Evolutionary conservation across 2,797 vertebrate genomes (phyloP), one percentile per base, ranked within the genome.

Genomic region (Notolabrus celidotus): DNA sequence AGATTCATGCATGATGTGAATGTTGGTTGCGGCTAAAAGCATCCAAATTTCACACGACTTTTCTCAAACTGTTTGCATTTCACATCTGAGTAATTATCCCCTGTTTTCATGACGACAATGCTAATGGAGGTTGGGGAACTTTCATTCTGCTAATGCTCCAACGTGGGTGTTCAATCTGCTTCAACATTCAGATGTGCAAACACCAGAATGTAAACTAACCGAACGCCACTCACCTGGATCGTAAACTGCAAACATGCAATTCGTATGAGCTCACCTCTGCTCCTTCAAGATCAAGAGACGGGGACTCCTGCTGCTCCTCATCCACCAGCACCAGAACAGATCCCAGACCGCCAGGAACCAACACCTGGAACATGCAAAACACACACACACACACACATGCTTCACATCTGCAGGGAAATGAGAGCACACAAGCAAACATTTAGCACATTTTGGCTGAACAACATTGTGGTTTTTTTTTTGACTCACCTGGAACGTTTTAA

Each of bases 401-500:
- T 74, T 51, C 46, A 51, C 59, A 74, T 67, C 78, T 60, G 79
- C 41, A 63, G 53, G 46, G 31, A 17, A n/a, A n/a, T n/a, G n/a
- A n/a, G n/a, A n/a, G n/a, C 58, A 42, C 50, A 46, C 52, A 67
- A 33, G 62, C 60, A 74, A 71, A 60, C 56, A 23, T 63, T 75
- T 73, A 69, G 53, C 67, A 39, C 68, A 39, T 72, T 23, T 58
- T 61, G 33, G 49, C 53, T 39, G 31, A 61, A 59, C 19, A 46
- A n/a, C 12, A 2, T 52, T 7, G 11, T 42, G n/a, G n/a, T 17
- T 16, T 42, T 10, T 16, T 57, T 23, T 41, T 19, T 10, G 5
- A 54, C 89, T 92, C 79, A 95, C 94, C 94, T 94, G 94, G 86
- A 94, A 94, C 17, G 19, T 62, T 77, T 86, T 93, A 67, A 95